These are phyloP conservation scores for Agrotis clavis DNA, from an alignment of 2,888 invertebrate genomes.

Conservation along the genomic window DNA sequence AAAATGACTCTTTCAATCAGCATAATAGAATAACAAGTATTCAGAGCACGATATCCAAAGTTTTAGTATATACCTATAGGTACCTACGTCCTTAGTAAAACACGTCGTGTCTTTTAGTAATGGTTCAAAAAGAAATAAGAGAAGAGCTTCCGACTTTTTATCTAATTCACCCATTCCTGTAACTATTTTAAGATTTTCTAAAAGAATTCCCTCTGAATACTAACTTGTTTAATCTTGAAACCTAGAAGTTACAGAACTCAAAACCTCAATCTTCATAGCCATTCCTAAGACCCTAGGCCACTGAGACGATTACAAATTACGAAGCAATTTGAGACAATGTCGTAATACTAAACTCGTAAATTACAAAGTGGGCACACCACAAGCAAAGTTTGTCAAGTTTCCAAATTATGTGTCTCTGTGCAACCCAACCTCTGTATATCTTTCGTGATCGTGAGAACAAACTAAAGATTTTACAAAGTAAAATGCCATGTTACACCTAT, in stretches of 20 bases:
- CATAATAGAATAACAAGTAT: background rate
- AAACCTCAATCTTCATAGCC: slow-evolving; percentile 20
- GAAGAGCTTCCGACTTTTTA: background rate
- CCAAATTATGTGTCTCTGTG: slow-evolving; percentile 54
- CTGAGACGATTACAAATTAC: slow-evolving; percentile 69
- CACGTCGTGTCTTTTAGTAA: too few species aligned
- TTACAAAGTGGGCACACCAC: slow-evolving; percentile 78
- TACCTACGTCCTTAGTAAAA: background rate
- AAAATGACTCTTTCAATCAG: background rate
- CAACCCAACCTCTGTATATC: slow-evolving; percentile 34
- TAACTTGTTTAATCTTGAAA: slow-evolving; percentile 22
- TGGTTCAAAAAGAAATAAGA: background rate
- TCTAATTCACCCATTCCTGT: background rate
- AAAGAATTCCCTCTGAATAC: slow-evolving; percentile 24
- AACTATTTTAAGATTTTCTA: slow-evolving; percentile 5
- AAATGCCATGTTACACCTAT: too few species aligned
- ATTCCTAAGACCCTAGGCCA: slow-evolving; percentile 25
- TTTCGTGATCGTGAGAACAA: slow-evolving; percentile 30
- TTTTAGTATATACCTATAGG: slow-evolving; percentile 1
- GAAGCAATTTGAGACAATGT: slow-evolving; percentile 76
- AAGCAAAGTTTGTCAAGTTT: slow-evolving; percentile 68
- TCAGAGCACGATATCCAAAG: background rate
- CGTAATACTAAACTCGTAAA: slow-evolving; percentile 79
- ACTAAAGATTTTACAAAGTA: slow-evolving; percentile 27
- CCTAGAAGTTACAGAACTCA: slow-evolving; percentile 17